Percentiles rank a stretch among this genome's conserved stretches.
phyloP scores from a whole-genome alignment of 2,888 invertebrate species.

The Phytoseiulus persimilis region DNA sequence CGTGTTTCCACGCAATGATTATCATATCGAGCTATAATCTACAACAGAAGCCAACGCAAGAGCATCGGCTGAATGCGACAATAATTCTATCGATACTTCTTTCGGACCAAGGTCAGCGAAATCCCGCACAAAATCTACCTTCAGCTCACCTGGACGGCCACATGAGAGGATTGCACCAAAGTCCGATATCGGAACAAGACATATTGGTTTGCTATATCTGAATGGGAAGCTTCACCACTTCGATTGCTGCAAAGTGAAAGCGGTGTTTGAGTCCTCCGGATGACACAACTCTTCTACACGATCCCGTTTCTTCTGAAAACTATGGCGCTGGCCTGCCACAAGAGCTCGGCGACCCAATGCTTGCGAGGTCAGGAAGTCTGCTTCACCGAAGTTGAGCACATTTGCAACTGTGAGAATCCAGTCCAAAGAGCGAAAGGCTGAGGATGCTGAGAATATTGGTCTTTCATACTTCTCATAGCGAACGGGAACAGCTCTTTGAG shows the following conservation, averaged over 20 bases:
- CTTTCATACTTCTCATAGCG: no score
- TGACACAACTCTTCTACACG: neutral
- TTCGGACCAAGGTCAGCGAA: neutral
- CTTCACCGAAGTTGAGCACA: no score
- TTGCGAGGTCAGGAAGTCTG: no score
- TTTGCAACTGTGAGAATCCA: no score
- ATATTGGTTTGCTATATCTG: neutral
- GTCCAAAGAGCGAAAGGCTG: no score
- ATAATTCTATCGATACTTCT: neutral
- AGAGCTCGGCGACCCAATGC: no score
- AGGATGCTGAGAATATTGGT: no score
- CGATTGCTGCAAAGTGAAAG: neutral
- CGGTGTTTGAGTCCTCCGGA: neutral
- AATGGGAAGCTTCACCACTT: neutral
- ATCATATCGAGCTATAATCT: neutral
- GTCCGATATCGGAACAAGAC: slow-evolving; percentile 20
- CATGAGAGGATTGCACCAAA: slow-evolving; percentile 37
- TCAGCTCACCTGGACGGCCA: slow-evolving; percentile 34
- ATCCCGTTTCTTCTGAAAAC: no score
- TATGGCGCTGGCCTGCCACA: no score
- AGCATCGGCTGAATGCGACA: neutral
- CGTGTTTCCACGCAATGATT: no score
- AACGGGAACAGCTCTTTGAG: no score
- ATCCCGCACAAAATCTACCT: neutral
- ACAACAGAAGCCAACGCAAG: neutral